Percentiles rank a stretch among this genome's conserved stretches.
Conservation (phyloP, 2,113 vertebrate genomes). For the Macquaria ambigua region DNA sequence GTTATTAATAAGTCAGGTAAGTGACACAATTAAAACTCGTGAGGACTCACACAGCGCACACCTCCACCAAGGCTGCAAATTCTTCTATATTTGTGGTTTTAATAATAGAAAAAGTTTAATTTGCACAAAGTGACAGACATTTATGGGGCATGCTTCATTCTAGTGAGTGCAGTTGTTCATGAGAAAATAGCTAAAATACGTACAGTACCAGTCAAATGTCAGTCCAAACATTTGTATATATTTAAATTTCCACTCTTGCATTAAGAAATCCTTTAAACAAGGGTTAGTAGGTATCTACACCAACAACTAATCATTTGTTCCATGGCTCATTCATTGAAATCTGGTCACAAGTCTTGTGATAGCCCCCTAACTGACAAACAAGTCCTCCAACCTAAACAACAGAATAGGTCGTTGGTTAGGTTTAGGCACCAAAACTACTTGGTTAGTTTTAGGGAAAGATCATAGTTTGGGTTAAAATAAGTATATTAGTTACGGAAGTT, state of each 20-base stretch:
- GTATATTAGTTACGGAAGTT: too few species aligned
- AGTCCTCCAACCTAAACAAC: too few species aligned
- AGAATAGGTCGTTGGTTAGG: too few species aligned
- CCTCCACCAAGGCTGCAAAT: not conserved
- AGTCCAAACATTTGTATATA: too few species aligned
- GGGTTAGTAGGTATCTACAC: not conserved
- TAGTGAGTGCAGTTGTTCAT: not conserved
- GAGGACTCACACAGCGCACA: not conserved
- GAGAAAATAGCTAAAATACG: not conserved
- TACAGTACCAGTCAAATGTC: too few species aligned
- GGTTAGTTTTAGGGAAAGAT: too few species aligned
- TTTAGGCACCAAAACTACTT: too few species aligned
- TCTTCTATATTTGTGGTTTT: slow-evolving; percentile 3
- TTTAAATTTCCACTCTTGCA: too few species aligned
- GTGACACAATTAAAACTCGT: slow-evolving; percentile 27
- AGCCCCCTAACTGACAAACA: not conserved
- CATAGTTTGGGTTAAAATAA: too few species aligned
- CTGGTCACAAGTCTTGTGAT: not conserved
- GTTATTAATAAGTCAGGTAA: slow-evolving; percentile 45
- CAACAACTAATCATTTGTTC: not conserved
- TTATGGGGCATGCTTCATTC: not conserved
- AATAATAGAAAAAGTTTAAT: not conserved
- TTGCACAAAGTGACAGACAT: not conserved
- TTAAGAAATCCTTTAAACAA: not conserved
- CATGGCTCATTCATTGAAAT: not conserved